A percentile compares a stretch with the other conserved stretches of the same genome.
These are phyloP conservation scores for Metacarcinus magister DNA, from an alignment of 2,888 invertebrate species.

Conservation along the genomic window DNA sequence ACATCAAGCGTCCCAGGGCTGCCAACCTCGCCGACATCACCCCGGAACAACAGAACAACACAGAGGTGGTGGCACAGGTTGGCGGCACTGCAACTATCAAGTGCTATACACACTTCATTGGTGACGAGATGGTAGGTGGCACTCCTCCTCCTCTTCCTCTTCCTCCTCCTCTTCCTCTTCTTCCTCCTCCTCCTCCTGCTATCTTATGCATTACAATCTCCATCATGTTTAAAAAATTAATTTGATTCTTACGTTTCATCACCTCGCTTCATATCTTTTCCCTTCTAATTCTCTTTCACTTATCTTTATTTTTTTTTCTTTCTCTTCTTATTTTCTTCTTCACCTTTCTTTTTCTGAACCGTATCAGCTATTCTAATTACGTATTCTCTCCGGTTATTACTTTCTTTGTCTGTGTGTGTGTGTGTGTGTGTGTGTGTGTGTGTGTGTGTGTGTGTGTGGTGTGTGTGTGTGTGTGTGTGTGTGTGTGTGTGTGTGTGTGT, in stretches of 20 bases:
- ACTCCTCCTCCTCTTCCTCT: too few relatives aligned
- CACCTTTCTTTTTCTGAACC: neutral
- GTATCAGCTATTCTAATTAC: neutral
- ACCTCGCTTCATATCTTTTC: neutral
- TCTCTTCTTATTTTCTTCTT: neutral
- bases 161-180: too few relatives aligned
- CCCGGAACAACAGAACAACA: conserved; percentile 78
- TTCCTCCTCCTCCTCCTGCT: too few relatives aligned
- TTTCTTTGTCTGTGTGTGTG: too few relatives aligned
- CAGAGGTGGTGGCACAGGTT: conserved; percentile 77
- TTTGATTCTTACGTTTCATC: neutral
- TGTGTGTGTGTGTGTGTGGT: too few relatives aligned
- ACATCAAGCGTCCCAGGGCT: conserved; percentile 59
- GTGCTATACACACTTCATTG: conserved; percentile 80
- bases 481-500: too few relatives aligned
- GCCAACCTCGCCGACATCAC: conserved; percentile 72
- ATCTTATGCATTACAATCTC: neutral
- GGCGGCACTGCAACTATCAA: conserved; percentile 77
- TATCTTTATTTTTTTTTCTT: neutral
- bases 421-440: too few relatives aligned
- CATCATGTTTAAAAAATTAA: neutral
- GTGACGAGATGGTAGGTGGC: conserved; percentile 76
- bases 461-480: too few relatives aligned
- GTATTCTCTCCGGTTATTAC: too few relatives aligned
- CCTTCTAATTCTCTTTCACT: neutral